Evolutionary conservation across 2,888 invertebrate genomes (phyloP), one percentile per base, ranked within the genome.

Genomic region (Cheilosia scutellata): DNA sequence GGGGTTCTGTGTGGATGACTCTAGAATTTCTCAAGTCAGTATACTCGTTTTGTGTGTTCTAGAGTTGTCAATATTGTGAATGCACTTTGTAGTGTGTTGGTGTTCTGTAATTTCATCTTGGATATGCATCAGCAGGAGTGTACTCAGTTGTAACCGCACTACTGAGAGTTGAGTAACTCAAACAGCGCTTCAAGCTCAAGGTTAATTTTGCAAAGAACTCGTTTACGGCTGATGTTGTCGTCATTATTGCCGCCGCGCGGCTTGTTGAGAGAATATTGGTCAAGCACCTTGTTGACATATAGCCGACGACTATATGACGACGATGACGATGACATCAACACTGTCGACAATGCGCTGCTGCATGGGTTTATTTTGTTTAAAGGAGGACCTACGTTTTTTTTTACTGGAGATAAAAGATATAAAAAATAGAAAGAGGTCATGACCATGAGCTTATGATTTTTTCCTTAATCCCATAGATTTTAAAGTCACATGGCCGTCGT

Each of bases 241-340:
- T 47, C 53, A 31, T 57, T 5, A 27, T 25, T n/a, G 55, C 33
- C 16, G 29, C 16, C 29, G 9, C 49, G 44, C 20, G 44, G 33
- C 51, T 57, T 72, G 76, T 72, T 37, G 44, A 51, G 72, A 42
- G 53, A 72, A 86, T 86, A 62, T 86, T 86, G 86, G 86, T 86
- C 80, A 86, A 86, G 86, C 80, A 86, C 86, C 82, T 82, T 68
- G 71, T 82, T 86, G 76, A 86, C 72, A 72, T 63, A 62, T 63
- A 62, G 9, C 29, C 31, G 44, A 68, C 7, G 68, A 60, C 53
- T 42, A 44, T 42, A 44, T 29, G 49, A 40, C 42, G 47, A 65
- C 25, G 42, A 42, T 5, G 44, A 40, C 13, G 29, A 44, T 20
- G 20, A 20, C 4, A 16, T 5, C 16, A 42, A 42, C 2, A 13